phyloP scores from a whole-genome alignment of 2,888 invertebrate species.

The Nomada flava region DNA sequence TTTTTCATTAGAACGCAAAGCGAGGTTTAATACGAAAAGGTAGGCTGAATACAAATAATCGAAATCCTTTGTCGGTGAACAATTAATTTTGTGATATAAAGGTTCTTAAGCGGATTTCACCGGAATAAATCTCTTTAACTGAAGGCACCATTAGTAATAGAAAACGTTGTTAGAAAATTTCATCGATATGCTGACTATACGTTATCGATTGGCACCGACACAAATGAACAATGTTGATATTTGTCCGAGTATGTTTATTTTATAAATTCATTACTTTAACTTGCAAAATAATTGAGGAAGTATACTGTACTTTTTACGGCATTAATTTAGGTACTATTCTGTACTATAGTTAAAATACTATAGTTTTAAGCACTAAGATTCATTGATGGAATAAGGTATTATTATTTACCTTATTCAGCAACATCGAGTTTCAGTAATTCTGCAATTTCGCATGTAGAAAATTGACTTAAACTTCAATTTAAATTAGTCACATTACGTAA shows the following conservation, averaged over 20 bases:
- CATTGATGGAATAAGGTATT: too few relatives aligned
- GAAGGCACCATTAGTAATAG: conserved; percentile 65
- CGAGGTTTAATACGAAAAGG: neutral
- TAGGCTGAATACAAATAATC: conserved; percentile 34
- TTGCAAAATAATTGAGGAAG: neutral
- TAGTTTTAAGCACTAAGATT: too few relatives aligned
- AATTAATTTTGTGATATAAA: conserved; percentile 46
- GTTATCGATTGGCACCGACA: conserved; percentile 4
- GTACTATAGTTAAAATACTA: too few relatives aligned
- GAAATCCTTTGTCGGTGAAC: conserved; percentile 46
- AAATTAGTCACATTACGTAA: too few relatives aligned
- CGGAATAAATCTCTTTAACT: conserved; percentile 57
- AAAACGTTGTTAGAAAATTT: conserved; percentile 56
- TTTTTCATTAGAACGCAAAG: neutral
- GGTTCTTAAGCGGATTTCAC: conserved; percentile 57
- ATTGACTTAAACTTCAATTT: too few relatives aligned
- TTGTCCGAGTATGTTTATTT: neutral
- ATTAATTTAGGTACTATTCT: too few relatives aligned
- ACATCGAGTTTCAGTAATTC: too few relatives aligned
- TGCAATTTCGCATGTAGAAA: too few relatives aligned
- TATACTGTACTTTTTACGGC: too few relatives aligned
- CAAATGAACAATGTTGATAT: conserved; percentile 7
- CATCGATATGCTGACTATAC: conserved; percentile 4
- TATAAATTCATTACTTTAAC: neutral
- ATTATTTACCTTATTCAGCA: too few relatives aligned